phyloP scores from a whole-genome alignment of 2,888 invertebrate species.

The Lysandra coridon region DNA sequence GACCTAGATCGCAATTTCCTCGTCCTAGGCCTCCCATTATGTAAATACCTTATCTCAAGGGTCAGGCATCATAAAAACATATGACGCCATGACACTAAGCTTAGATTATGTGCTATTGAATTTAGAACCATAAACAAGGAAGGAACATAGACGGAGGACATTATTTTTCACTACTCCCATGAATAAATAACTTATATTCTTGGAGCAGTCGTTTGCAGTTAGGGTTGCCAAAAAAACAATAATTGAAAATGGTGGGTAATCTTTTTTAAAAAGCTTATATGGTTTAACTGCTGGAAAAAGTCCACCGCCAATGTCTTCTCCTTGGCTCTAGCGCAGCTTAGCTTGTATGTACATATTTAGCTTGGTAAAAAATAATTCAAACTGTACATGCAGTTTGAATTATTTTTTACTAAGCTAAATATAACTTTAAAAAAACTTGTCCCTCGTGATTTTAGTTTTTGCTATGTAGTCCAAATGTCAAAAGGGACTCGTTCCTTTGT shows the following conservation, averaged over 20 bases:
- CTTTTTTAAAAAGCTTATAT: too few species aligned
- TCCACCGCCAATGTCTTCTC: too few species aligned
- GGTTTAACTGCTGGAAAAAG: too few species aligned
- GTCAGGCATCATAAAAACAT: background rate
- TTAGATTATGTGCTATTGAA: background rate
- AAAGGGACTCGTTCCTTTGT: too few species aligned
- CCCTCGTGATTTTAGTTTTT: too few species aligned
- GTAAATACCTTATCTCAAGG: background rate
- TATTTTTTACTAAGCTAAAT: too few species aligned
- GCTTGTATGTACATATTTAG: too few species aligned
- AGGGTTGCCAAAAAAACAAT: background rate
- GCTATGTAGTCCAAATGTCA: too few species aligned
- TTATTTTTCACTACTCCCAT: background rate
- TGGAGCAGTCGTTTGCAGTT: conserved; percentile 1
- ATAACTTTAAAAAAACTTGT: too few species aligned
- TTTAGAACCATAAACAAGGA: background rate
- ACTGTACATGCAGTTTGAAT: too few species aligned
- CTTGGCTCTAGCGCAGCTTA: too few species aligned
- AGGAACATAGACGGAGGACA: background rate
- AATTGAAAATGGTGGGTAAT: background rate
- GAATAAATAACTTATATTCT: background rate
- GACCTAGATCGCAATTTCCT: background rate
- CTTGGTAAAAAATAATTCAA: too few species aligned
- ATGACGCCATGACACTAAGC: background rate
- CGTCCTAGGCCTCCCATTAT: background rate